A percentile compares a stretch with the other conserved stretches of the same genome.
Evolutionary conservation across 92 coral and sea anemone species (phyloP).

Genomic region (Isaurus tuberculatus): DNA sequence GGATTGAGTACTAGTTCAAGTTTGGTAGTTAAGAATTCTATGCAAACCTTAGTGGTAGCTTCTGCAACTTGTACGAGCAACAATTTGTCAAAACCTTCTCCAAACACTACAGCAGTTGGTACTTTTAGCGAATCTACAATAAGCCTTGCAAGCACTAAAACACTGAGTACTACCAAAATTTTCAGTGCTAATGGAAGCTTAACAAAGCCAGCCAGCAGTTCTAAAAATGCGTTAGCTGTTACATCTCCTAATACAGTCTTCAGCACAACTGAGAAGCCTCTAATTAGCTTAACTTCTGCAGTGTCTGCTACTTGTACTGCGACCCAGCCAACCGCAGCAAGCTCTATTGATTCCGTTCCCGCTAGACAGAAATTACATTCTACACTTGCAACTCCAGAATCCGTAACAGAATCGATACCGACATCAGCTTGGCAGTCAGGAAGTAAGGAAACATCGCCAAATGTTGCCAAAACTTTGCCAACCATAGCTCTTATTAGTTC

Average conservation of each 20-base stretch:
- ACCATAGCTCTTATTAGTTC: not conserved
- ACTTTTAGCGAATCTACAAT: not conserved
- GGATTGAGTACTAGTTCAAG: not conserved
- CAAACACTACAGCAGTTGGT: not conserved
- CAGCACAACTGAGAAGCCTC: not conserved
- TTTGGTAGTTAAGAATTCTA: not conserved
- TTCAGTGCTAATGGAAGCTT: not conserved
- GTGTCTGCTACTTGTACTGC: not conserved
- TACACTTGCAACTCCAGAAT: not conserved
- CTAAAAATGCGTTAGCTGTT: not conserved
- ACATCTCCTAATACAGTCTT: not conserved
- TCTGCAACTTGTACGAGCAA: not conserved
- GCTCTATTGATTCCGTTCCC: not conserved
- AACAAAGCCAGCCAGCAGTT: not conserved
- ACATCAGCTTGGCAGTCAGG: not conserved
- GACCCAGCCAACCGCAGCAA: not conserved
- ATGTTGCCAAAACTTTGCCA: not conserved
- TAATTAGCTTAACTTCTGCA: not conserved
- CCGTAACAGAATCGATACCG: not conserved
- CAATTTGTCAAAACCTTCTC: not conserved
- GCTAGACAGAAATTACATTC: not conserved
- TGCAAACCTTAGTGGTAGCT: not conserved
- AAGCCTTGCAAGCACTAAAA: not conserved
- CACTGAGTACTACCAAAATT: constrained; percentile 4
- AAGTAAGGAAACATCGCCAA: not conserved